Evolutionary conservation across 2,888 invertebrate species (phyloP), one percentile per base, ranked within the genome.

Genomic region (Dorcus parallelipipedus): DNA sequence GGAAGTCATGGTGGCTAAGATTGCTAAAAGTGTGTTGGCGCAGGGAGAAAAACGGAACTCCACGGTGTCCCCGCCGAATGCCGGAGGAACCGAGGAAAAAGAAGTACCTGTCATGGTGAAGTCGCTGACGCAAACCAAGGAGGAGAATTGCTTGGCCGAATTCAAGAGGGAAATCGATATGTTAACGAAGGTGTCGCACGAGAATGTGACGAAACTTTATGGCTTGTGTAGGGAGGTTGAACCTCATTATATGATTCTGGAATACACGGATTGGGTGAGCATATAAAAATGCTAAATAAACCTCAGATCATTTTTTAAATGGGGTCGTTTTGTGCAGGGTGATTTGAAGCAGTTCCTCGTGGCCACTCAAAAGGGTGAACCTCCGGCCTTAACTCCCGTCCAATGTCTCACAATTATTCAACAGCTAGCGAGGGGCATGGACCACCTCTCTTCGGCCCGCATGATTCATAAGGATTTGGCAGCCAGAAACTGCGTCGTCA

Each of bases 401-500:
- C 91, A 92, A 76, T 81, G 86, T 23, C 80, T 88, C 1, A 82
- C 86, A 17, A 78, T 92, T 1, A 85, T 86, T 1, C 84, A 86
- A 59, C 92, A 96, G 73, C 84, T 95, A 38, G 91, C 93, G 0
- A 81, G 86, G 2, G 97, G 89, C 38, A 86, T 93, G 85, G 91
- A 93, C 73, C 87, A 91, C 67, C 78, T 93, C 56, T 83, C 91
- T 68, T 81, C 89, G 70, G 79, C 86, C 68, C 82, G 95, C 47
- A 83, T 90, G 68, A 89, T 93, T n/a, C 96, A 96, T 78, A 87
- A 89, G 72, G 97, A 97, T 79, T 83, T 97, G 67, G 94, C 96
- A 2, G 90, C 95, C 0, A 85, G 97, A 10, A 97, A 97, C 79
- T 93, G 97, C 74, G 82, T 96, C 58, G 89, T 97, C 59, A 89